A percentile compares a stretch with the other conserved stretches of the same genome.
phyloP scores from a whole-genome alignment of 1,140 invertebrate genomes.

The Halictus rubicundus region DNA sequence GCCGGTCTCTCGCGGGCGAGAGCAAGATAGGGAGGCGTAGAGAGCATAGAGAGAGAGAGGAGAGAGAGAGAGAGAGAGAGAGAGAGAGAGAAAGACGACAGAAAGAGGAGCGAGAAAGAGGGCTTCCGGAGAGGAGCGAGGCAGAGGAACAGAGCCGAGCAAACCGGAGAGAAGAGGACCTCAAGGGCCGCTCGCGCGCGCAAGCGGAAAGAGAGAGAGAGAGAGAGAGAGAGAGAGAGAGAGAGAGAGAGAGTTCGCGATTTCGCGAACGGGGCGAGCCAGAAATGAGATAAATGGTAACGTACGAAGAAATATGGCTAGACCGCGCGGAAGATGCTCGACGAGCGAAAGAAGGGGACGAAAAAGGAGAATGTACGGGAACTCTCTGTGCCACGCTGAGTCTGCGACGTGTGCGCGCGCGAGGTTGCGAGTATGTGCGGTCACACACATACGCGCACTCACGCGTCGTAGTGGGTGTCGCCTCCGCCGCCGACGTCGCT shows the following conservation, averaged over 20 bases:
- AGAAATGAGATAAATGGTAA: constrained; percentile 47
- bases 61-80: background rate
- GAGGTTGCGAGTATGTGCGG: no score
- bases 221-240: constrained; percentile 12
- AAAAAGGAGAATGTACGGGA: background rate
- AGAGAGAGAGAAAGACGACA: no score
- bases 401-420: no score
- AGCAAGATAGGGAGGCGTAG: constrained; percentile 43
- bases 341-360: constrained; percentile 11
- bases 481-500: constrained; percentile 63
- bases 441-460: constrained; percentile 9
- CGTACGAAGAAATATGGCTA: constrained; percentile 58
- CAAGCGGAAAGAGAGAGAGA: background rate
- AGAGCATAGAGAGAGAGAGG: constrained; percentile 14
- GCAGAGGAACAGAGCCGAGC: no score
- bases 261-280: constrained; percentile 16
- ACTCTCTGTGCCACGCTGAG: background rate
- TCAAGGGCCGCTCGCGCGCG: background rate
- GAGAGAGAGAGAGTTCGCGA: constrained; percentile 25
- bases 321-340: constrained; percentile 38
- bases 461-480: constrained; percentile 66
- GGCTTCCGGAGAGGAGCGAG: background rate
- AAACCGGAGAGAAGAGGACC: no score
- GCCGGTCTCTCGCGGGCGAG: constrained; percentile 23
- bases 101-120: constrained; percentile 26